Conservation (phyloP, 2,797 vertebrate species). For the Danio jaintianensis region DNA sequence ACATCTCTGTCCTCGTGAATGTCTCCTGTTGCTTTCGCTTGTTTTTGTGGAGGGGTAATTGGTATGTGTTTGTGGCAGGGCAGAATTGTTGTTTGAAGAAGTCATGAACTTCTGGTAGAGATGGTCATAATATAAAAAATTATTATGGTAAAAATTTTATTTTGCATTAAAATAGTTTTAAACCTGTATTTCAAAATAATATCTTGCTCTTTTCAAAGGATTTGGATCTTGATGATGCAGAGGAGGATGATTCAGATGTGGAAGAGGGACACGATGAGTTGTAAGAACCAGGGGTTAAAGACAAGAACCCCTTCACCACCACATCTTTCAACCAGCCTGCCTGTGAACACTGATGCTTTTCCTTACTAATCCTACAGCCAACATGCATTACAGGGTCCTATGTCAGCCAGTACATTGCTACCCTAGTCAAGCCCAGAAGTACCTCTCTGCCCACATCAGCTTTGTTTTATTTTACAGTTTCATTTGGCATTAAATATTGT, state of each 20-base stretch:
- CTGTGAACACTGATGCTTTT: constrained; percentile 71
- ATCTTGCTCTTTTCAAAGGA: constrained; percentile 61
- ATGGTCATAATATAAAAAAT: no score
- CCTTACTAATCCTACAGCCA: constrained; percentile 61
- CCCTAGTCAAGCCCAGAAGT: constrained; percentile 62
- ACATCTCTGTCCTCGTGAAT: not conserved
- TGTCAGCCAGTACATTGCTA: constrained; percentile 55
- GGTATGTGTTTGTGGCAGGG: constrained; percentile 8
- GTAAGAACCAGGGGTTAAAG: constrained; percentile 73
- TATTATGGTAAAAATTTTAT: no score
- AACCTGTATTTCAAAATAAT: not conserved
- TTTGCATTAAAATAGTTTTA: not conserved
- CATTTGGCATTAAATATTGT: constrained; percentile 24
- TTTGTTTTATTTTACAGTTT: constrained; percentile 6
- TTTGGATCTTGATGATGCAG: constrained; percentile 85
- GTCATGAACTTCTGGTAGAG: not conserved
- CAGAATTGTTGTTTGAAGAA: constrained; percentile 13
- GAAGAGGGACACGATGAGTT: constrained; percentile 92
- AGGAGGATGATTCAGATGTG: constrained; percentile 83
- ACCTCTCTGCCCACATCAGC: constrained; percentile 58
- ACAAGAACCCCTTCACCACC: constrained; percentile 73
- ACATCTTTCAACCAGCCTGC: constrained; percentile 68
- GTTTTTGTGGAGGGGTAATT: not conserved
- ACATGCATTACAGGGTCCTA: constrained; percentile 49
- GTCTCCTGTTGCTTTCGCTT: not conserved